phyloP scores from a whole-genome alignment of 2,113 vertebrate species.

The Grus americana region DNA sequence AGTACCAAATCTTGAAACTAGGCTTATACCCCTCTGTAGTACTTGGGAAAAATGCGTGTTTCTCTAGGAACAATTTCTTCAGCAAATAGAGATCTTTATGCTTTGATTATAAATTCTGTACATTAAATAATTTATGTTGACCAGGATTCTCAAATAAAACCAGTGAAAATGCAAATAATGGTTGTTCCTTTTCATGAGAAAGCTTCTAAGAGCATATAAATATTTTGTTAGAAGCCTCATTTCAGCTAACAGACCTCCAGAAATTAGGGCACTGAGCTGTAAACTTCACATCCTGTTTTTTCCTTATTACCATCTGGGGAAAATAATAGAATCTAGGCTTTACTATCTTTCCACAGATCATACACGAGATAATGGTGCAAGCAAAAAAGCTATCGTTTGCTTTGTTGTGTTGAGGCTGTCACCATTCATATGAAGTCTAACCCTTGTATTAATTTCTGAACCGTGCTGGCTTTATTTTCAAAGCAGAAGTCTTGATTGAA shows the following conservation, averaged over 20 bases:
- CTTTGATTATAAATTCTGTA: slow-evolving; percentile 19
- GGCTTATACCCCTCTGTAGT: neutral
- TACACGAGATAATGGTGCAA: neutral
- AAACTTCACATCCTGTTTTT: slow-evolving; percentile 33
- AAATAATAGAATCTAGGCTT: slow-evolving; percentile 10
- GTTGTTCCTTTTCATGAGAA: neutral
- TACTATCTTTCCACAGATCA: neutral
- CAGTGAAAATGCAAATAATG: slow-evolving; percentile 39
- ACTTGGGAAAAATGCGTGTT: rapidly evolving
- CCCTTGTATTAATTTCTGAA: neutral
- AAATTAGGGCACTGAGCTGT: slow-evolving; percentile 50
- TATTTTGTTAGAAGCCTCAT: slow-evolving; percentile 41
- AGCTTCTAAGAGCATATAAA: slow-evolving; percentile 8
- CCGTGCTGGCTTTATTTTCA: neutral
- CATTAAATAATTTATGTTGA: slow-evolving; percentile 30
- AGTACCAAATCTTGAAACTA: neutral
- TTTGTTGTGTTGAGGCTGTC: neutral
- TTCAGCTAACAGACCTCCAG: slow-evolving; percentile 43
- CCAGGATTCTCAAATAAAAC: neutral
- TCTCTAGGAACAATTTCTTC: neutral
- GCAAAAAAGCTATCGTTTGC: neutral
- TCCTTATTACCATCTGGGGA: slow-evolving; percentile 4
- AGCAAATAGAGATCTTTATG: neutral
- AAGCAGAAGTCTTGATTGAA: neutral
- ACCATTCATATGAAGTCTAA: neutral